Evolutionary conservation across 1,140 invertebrate genomes (phyloP).

Genomic region (Onthophagus taurus): DNA sequence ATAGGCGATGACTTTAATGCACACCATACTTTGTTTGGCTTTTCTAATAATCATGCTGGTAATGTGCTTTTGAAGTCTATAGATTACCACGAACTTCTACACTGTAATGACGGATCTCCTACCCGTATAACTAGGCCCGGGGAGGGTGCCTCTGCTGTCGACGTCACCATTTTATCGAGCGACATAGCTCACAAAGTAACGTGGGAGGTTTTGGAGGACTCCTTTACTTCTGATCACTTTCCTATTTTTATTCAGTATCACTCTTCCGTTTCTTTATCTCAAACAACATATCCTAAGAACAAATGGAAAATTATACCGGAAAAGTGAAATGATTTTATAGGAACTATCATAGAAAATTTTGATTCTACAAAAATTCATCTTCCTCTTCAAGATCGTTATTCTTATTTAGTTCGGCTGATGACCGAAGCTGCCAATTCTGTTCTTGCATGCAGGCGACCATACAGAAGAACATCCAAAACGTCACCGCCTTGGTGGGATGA

Average conservation of each 20-base stretch:
- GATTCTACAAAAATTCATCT: too few relatives aligned
- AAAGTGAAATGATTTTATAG: background rate
- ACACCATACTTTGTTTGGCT: slow-evolving; percentile 1
- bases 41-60: slow-evolving; percentile 5
- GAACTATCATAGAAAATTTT: background rate
- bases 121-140: slow-evolving; percentile 1
- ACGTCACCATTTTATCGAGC: background rate
- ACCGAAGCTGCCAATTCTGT: background rate
- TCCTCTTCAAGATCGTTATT: too few relatives aligned
- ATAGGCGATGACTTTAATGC: slow-evolving; percentile 6
- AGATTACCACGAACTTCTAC: background rate
- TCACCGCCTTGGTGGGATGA: background rate
- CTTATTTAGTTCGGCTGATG: too few relatives aligned
- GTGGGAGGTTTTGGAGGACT: slow-evolving; percentile 2
- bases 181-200: background rate
- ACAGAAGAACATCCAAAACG: slow-evolving; percentile 7
- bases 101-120: slow-evolving; percentile 2
- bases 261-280: background rate
- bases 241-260: slow-evolving; percentile 1
- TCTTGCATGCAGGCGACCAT: background rate
- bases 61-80: slow-evolving; percentile 1
- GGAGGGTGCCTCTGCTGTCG: background rate
- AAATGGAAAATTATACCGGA: slow-evolving; percentile 2
- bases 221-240: background rate
- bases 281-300: background rate